A percentile compares a stretch with the other conserved stretches of the same genome.
phyloP scores from a whole-genome alignment of 2,797 vertebrate genomes.

The Sebastes reedi region DNA sequence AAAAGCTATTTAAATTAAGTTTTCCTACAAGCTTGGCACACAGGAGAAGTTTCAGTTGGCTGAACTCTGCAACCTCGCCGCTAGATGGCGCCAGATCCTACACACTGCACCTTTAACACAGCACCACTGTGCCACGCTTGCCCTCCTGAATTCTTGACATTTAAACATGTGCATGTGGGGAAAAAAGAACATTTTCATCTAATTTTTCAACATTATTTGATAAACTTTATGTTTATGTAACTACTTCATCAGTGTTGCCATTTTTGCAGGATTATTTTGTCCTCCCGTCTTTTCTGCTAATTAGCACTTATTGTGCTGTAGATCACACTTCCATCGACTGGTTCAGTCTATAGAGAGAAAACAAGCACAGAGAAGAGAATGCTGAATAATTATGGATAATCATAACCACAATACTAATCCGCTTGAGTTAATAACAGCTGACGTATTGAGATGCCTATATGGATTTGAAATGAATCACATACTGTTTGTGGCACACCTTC shows the following conservation, averaged over 20 bases:
- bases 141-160: neutral
- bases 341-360: constrained; percentile 14
- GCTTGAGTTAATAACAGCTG: neutral
- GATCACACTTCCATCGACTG: constrained; percentile 6
- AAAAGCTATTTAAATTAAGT: too few species aligned
- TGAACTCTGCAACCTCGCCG: too few species aligned
- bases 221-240: neutral
- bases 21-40: too few species aligned
- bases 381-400: neutral
- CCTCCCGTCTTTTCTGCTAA: neutral
- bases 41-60: too few species aligned
- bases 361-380: neutral
- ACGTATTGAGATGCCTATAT: neutral
- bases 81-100: too few species aligned
- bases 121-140: neutral
- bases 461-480: neutral
- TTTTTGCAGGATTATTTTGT: neutral
- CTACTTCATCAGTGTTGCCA: neutral
- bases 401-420: neutral
- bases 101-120: neutral
- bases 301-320: constrained; percentile 8
- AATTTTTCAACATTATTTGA: neutral
- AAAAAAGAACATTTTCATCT: neutral
- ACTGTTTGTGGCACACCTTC: neutral
- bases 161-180: neutral